Evolutionary conservation across 2,113 vertebrate species (phyloP).

Genomic region (Zosterops lateralis): DNA sequence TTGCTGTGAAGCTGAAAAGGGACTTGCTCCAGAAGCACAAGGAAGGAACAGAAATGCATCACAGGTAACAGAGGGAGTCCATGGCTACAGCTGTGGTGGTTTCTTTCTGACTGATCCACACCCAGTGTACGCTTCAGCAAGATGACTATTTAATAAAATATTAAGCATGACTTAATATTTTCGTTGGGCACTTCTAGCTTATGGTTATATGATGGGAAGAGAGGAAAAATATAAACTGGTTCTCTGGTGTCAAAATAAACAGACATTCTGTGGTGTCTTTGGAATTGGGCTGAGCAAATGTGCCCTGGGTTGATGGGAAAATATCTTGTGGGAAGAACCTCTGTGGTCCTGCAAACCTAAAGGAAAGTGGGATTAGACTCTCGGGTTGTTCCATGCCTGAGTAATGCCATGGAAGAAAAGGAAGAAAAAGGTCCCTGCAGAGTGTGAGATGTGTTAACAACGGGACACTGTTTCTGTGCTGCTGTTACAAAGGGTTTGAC

Average conservation of each 20-base stretch:
- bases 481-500: background rate
- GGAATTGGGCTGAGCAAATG: background rate
- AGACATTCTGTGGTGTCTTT: background rate
- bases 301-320: background rate
- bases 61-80: background rate
- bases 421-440: background rate
- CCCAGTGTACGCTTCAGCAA: background rate
- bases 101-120: background rate
- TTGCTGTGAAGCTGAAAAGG: background rate
- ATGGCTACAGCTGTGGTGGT: fast-evolving
- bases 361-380: background rate
- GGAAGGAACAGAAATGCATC: background rate
- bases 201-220: background rate
- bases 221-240: background rate
- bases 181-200: background rate
- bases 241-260: background rate
- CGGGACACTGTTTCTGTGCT: background rate
- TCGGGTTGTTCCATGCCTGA: fast-evolving
- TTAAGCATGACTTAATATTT: background rate
- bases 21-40: background rate
- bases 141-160: too few relatives aligned
- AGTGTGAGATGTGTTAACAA: background rate
- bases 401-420: background rate
- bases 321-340: background rate
- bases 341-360: background rate